These are phyloP conservation scores for Hirtodrosophila duncani DNA, from an alignment of 2,888 invertebrate species.

Conservation along the genomic window DNA sequence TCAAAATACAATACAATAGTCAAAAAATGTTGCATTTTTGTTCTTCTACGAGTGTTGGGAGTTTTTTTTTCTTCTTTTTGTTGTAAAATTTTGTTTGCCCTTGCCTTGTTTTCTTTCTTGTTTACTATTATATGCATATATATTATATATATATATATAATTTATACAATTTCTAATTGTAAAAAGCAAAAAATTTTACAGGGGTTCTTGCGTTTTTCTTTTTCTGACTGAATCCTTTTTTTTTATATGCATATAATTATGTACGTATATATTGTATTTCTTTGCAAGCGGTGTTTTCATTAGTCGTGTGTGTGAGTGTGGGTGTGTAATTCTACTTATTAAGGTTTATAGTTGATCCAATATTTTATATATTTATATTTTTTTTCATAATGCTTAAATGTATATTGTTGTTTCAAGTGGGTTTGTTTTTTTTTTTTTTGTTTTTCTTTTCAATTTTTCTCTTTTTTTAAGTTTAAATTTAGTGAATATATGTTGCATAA, in stretches of 20 bases:
- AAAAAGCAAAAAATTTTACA: conserved; percentile 61
- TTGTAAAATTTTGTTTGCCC: conserved; percentile 51
- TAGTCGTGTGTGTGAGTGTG: conserved; percentile 25
- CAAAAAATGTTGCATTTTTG: conserved; percentile 48
- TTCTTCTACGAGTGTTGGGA: conserved; percentile 39
- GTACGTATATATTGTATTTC: conserved; percentile 5
- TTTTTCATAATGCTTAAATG: conserved; percentile 51
- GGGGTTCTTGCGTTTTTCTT: conserved; percentile 20
- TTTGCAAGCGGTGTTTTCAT: conserved; percentile 30
- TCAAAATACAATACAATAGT: conserved; percentile 69
- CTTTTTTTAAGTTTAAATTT: conserved; percentile 46
- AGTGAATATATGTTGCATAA: conserved; percentile 61
- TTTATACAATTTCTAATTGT: conserved; percentile 68
- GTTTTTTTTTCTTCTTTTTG: conserved; percentile 9
- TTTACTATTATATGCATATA: conserved; percentile 27
- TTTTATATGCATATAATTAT: conserved; percentile 12
- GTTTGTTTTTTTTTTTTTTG: conserved; percentile 27
- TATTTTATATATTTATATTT: conserved; percentile 23
- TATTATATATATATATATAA: conserved; percentile 28
- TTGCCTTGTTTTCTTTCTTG: conserved; percentile 23
- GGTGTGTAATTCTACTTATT: conserved; percentile 51
- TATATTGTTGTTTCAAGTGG: conserved; percentile 31
- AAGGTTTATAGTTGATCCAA: conserved; percentile 55
- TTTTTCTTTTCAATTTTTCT: conserved; percentile 29
- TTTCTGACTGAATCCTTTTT: conserved; percentile 13